Conservation (phyloP, 2,888 invertebrate genomes). For the Papilio protenor region DNA sequence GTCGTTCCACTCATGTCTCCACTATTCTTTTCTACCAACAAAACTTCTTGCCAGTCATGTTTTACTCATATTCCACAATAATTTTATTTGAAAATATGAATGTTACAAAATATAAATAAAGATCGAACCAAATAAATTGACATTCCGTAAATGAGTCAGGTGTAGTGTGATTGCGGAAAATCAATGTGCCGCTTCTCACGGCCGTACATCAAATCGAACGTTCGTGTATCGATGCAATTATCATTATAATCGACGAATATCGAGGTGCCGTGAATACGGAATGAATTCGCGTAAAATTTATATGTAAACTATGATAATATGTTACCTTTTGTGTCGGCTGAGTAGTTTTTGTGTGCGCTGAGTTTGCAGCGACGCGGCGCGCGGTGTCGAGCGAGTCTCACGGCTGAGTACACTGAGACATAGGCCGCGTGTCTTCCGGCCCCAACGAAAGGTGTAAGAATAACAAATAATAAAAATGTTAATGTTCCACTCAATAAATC, state of each 20-base stretch:
- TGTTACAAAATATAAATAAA: constrained; percentile 21
- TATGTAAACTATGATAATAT: constrained; percentile 84
- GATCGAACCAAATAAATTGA: constrained; percentile 33
- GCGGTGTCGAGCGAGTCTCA: constrained; percentile 75
- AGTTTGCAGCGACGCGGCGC: constrained; percentile 57
- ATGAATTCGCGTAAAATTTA: constrained; percentile 84
- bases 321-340: constrained; percentile 71
- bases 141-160: constrained; percentile 61
- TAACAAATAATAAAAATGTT: constrained; percentile 86
- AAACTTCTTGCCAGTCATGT: background rate
- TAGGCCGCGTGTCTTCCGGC: constrained; percentile 83
- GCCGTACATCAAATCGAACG: constrained; percentile 78
- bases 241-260: constrained; percentile 80
- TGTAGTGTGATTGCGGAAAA: constrained; percentile 75
- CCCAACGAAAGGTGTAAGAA: constrained; percentile 81
- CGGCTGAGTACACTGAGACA: constrained; percentile 81
- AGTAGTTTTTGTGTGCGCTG: constrained; percentile 66
- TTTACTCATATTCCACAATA: background rate
- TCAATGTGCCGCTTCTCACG: constrained; percentile 81
- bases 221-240: constrained; percentile 80
- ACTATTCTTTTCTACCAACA: background rate
- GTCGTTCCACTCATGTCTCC: background rate
- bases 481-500: constrained; percentile 86
- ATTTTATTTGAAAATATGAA: constrained; percentile 17
- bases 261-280: constrained; percentile 76